Percentiles rank a stretch among this genome's conserved stretches.
These are phyloP conservation scores for Ceratina japonica DNA, from an alignment of 1,140 invertebrate species.

Conservation along the genomic window DNA sequence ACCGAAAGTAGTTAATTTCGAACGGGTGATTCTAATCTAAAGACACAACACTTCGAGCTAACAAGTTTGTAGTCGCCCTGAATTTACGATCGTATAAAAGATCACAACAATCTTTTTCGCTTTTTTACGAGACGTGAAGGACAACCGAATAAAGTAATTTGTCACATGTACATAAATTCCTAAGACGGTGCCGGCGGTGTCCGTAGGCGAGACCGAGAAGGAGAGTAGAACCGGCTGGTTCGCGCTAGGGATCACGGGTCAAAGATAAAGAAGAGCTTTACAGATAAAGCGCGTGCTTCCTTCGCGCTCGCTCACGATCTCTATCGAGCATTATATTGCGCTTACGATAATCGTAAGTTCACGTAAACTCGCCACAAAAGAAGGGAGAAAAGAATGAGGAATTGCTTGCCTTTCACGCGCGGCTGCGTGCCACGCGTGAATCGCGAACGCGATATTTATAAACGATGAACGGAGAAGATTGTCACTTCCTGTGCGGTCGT, in stretches of 20 bases:
- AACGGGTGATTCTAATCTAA: neutral
- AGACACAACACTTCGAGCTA: neutral
- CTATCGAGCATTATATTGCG: slow-evolving; percentile 47
- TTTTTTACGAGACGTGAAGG: neutral
- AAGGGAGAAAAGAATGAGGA: neutral
- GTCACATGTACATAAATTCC: slow-evolving; percentile 21
- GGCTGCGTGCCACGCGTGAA: neutral
- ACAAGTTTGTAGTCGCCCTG: neutral
- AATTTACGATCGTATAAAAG: neutral
- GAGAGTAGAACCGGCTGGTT: slow-evolving; percentile 36
- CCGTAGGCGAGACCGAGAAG: neutral
- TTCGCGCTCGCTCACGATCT: slow-evolving; percentile 49
- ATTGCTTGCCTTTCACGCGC: slow-evolving; percentile 19
- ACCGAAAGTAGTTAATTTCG: neutral
- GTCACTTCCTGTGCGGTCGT: slow-evolving; percentile 65
- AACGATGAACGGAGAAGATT: slow-evolving; percentile 53
- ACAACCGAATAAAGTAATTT: slow-evolving; percentile 23
- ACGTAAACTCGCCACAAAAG: slow-evolving; percentile 16
- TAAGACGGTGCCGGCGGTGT: neutral
- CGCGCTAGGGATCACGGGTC: slow-evolving; percentile 40
- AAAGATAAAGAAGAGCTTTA: slow-evolving; percentile 46
- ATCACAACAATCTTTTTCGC: neutral
- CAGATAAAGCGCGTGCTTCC: slow-evolving; percentile 46
- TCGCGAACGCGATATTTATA: slow-evolving; percentile 58
- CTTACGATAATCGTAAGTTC: slow-evolving; percentile 20